Evolutionary conservation across 2,888 invertebrate genomes (phyloP), one percentile per base, ranked within the genome.

Genomic region (Heterodera filipjevi): DNA sequence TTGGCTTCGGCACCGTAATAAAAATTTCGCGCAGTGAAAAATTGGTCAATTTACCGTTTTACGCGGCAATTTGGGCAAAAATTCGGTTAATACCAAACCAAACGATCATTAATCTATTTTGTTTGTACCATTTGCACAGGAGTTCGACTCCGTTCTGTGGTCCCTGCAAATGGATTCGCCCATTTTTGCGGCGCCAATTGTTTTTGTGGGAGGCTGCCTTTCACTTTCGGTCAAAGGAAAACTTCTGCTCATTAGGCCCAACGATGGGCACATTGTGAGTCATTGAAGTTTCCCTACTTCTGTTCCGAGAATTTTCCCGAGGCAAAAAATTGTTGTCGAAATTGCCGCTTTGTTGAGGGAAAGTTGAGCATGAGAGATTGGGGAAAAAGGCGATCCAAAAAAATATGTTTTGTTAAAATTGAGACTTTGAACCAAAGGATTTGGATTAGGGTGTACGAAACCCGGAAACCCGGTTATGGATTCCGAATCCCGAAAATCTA

Each of bases 161-260:
- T 14, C 14, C 5, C 44, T 5, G 12, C 64, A 22, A 10, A 30
- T 64, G 16, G 75, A 75, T 66, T 64, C 75, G 10, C 75, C 75
- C 30, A 33, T 75, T 22, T 75, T 75, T 64, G 75, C 75, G 8
- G 66, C 66, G 19, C 75, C 75, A 27, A 75, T 64, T 22, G 12
- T 33, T n/a, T 75, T 75, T 33, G 44, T 33, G 1, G 33, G 68
- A 44, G 19, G 19, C 14, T 64, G 39, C 12, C 46, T 64, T 22
- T 49, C n/a, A 30, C 44, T 75, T 27, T 35, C 75, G 16, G 75
- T 75, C 44, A 75, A 75, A 30, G 75, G 75, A 6, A 22, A 44
- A 22, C 27, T 75, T 30, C 30, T 64, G 32, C 49, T 66, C 19
- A 1, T 75, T 53, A 19, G 30, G 10, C 46, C 46, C n/a, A 10